Evolutionary conservation across 2,888 invertebrate species (phyloP).

Genomic region (Ditylenchus weischeri): DNA sequence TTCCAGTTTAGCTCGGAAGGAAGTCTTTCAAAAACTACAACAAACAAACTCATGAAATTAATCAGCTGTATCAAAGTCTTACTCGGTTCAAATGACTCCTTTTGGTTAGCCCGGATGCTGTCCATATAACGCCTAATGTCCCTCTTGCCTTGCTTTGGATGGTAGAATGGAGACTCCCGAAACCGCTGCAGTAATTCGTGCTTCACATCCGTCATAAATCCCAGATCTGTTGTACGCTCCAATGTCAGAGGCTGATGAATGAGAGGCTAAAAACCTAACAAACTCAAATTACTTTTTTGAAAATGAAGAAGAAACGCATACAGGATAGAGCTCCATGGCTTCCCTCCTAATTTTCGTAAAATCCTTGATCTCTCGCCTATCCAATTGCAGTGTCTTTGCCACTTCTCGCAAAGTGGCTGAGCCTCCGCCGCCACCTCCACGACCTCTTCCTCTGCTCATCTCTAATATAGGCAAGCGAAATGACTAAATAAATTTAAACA

Average conservation of each 20-base stretch:
- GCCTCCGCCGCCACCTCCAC: slow-evolving; percentile 28
- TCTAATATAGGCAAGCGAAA: background rate
- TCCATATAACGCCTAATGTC: slow-evolving; percentile 55
- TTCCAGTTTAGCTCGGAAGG: slow-evolving; percentile 38
- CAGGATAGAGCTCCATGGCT: slow-evolving; percentile 51
- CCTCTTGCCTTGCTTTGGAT: slow-evolving; percentile 38
- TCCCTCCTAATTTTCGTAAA: slow-evolving; percentile 37
- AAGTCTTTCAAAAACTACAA: slow-evolving; percentile 32
- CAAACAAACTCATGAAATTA: no score
- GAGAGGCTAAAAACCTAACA: slow-evolving; percentile 36
- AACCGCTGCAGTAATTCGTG: slow-evolving; percentile 38
- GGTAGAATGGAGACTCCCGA: slow-evolving; percentile 48
- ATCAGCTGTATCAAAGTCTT: background rate
- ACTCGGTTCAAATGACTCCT: slow-evolving; percentile 40
- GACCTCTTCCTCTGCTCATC: slow-evolving; percentile 27
- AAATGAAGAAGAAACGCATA: slow-evolving; percentile 28
- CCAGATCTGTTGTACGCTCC: slow-evolving; percentile 40
- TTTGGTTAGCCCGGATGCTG: slow-evolving; percentile 41
- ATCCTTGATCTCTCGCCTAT: slow-evolving; percentile 49
- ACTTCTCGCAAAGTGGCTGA: slow-evolving; percentile 42
- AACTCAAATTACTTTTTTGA: slow-evolving; percentile 10
- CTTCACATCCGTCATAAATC: slow-evolving; percentile 47
- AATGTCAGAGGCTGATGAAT: slow-evolving; percentile 38
- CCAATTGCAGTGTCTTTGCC: slow-evolving; percentile 51
- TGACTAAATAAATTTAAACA: no score